Evolutionary conservation across 2,888 invertebrate species (phyloP).

Genomic region (Agonopterix subpropinquella): DNA sequence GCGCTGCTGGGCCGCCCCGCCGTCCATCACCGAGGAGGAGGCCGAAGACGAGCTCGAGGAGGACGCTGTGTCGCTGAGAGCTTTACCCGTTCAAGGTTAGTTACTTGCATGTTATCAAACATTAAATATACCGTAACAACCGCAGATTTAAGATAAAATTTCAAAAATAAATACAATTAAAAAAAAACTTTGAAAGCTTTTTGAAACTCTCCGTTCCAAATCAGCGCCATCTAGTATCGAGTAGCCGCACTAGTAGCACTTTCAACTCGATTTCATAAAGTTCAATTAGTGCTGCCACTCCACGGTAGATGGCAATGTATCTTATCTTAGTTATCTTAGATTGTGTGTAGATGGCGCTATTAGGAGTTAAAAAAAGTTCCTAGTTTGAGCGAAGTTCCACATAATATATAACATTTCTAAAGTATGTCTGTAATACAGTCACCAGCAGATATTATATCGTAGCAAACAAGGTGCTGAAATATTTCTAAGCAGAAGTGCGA

Average conservation of each 20-base stretch:
- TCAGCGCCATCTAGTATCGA: constrained; percentile 12
- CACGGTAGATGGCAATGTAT: constrained; percentile 29
- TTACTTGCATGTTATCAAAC: not conserved
- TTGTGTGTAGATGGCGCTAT: too few relatives aligned
- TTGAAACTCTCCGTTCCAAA: not conserved
- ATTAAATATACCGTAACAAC: not conserved
- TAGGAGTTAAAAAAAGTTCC: too few relatives aligned
- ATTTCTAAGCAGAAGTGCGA: too few relatives aligned
- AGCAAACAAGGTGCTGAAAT: too few relatives aligned
- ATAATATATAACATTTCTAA: too few relatives aligned
- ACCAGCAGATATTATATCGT: too few relatives aligned
- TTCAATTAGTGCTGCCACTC: constrained; percentile 12
- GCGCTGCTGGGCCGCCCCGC: constrained; percentile 78
- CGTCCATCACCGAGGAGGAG: constrained; percentile 81
- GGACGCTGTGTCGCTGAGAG: constrained; percentile 79
- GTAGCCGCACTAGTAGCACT: constrained; percentile 2
- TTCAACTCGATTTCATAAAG: not conserved
- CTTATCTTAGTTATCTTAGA: too few relatives aligned
- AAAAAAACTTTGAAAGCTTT: not conserved
- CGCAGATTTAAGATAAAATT: too few relatives aligned
- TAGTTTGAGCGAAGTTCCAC: too few relatives aligned
- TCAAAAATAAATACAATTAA: too few relatives aligned
- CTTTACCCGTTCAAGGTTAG: constrained; percentile 78
- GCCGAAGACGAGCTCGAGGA: constrained; percentile 77
- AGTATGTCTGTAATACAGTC: too few relatives aligned